Percentiles rank a stretch among this genome's conserved stretches.
Evolutionary conservation across 2,888 invertebrate species (phyloP).

Genomic region (Masnerella sp.): DNA sequence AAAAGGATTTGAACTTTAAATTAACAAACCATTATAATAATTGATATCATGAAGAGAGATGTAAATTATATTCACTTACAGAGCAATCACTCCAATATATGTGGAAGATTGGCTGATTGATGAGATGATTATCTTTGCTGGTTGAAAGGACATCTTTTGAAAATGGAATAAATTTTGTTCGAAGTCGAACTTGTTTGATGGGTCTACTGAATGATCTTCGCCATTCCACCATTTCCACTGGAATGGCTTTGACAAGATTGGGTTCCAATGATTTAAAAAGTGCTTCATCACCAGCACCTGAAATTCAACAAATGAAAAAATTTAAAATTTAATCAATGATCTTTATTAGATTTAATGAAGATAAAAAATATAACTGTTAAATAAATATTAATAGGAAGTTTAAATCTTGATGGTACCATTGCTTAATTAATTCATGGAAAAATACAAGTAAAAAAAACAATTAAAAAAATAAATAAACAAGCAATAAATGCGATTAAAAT

Average conservation of each 20-base stretch:
- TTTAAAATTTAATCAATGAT: background rate
- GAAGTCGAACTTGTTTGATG: slow-evolving; percentile 89
- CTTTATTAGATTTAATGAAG: no score
- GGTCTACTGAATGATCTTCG: slow-evolving; percentile 92
- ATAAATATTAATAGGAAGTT: no score
- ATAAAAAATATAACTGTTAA: background rate
- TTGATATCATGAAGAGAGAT: slow-evolving; percentile 17
- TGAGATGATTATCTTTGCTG: slow-evolving; percentile 86
- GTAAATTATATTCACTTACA: slow-evolving; percentile 80
- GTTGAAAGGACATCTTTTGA: slow-evolving; percentile 86
- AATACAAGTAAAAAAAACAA: no score
- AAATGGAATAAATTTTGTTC: slow-evolving; percentile 89
- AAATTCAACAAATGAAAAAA: slow-evolving; percentile 29
- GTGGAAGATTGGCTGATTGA: slow-evolving; percentile 94
- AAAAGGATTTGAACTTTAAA: slow-evolving; percentile 11
- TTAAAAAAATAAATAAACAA: no score
- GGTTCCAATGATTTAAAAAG: slow-evolving; percentile 90
- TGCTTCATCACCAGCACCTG: slow-evolving; percentile 91
- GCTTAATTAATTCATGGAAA: no score
- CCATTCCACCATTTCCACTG: slow-evolving; percentile 95
- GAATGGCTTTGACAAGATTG: slow-evolving; percentile 87
- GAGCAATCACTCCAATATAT: slow-evolving; percentile 97
- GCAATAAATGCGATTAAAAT: no score
- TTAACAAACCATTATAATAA: slow-evolving; percentile 4
- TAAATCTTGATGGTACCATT: no score